Evolutionary conservation across 2,797 vertebrate species (phyloP), one percentile per base, ranked within the genome.

Genomic region (Monodelphis domestica): DNA sequence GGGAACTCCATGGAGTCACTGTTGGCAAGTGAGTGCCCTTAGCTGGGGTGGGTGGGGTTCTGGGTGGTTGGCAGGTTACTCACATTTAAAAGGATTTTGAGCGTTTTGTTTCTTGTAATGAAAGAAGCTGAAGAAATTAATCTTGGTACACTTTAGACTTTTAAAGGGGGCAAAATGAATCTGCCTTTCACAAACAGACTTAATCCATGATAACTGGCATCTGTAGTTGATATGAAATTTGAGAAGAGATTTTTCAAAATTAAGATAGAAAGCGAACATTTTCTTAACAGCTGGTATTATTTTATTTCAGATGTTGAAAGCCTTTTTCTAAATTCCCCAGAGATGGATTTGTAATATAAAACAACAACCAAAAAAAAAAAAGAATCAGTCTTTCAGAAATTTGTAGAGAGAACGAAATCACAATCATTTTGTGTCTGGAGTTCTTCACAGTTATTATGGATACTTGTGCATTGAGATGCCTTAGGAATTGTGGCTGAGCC

Each of bases 151-250:
- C 84, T 84, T 84, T 84, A 50, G 70, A 45, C 24, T 84, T 84
- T 50, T 84, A 24, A 84, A 56, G 53, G 4, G 30, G 21, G 91
- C 53, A 26, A 88, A 55, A 50, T 89, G 94, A 24, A 3, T 28
- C 1, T 30, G n/a, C 26, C 0, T 57, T 70, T 0, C 55, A 55
- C 70, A 88, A 90, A 51, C 51, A 63, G 11, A 1, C 59, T 96
- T 97, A 97, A 97, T 96, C 96, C 93, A 93, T 96, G 95, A 93
- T 98, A 70, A 92, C 92, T 84, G 89, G 28, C 38, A 89, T 2
- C 0, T 78, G 2, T n/a, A 96, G 92, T 96, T 97, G 97, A 97
- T 28, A 9, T 87, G 50, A 87, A 95, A 12, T 84, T 93, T 50
- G 88, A 87, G 55, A 54, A 87, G 38, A 54, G 5, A 10, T 54